Evolutionary conservation across 1,140 invertebrate species (phyloP).

Genomic region (Penaeus indicus): DNA sequence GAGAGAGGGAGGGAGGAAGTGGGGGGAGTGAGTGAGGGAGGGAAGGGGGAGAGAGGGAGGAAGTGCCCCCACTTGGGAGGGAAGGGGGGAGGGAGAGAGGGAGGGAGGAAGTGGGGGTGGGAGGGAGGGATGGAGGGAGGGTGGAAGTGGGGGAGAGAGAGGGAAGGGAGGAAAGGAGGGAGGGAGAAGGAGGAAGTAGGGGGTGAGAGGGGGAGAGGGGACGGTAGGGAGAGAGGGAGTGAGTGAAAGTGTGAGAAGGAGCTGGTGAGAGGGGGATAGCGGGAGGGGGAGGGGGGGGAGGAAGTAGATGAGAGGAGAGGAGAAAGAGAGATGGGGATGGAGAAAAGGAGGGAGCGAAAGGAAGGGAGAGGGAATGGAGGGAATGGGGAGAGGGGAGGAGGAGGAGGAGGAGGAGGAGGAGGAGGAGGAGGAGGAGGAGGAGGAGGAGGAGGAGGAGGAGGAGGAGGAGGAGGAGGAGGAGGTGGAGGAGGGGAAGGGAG

Average conservation of each 20-base stretch:
- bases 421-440: no score
- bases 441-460: no score
- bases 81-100: not conserved
- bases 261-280: not conserved
- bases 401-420: no score
- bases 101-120: not conserved
- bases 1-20: not conserved
- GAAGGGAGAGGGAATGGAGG: not conserved
- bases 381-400: no score
- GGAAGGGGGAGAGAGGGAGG: not conserved
- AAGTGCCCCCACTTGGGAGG: not conserved
- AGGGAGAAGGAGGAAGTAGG: not conserved
- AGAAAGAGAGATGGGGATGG: not conserved
- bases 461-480: no score
- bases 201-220: not conserved
- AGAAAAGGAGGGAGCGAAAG: not conserved
- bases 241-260: no score
- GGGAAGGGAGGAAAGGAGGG: not conserved
- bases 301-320: no score
- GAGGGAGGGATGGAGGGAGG: no score
- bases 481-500: no score
- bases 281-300: no score
- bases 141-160: no score
- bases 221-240: not conserved
- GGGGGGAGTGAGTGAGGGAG: not conserved